Evolutionary conservation across 2,888 invertebrate genomes (phyloP), one percentile per base, ranked within the genome.

Genomic region (Cetonia aurata): DNA sequence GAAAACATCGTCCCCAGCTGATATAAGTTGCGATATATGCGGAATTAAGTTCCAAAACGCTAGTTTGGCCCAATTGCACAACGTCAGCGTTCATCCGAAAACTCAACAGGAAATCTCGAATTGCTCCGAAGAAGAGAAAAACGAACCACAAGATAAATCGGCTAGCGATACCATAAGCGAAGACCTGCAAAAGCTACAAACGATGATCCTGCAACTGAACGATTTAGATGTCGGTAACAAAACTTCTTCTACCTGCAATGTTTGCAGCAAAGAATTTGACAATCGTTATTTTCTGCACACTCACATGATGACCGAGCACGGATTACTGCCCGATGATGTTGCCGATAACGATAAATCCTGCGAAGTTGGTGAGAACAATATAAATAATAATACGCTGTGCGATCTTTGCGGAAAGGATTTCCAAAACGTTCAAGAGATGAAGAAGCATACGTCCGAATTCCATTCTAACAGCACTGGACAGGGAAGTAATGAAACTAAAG

Each of bases 151-250:
- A 6, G 71, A 70, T 25, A 50, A 71, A 6, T 73, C 60, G 25
- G 85, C 83, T 57, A 85, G 88, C 3, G 89, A 88, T 73, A 87
- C 91, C 1, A 92, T 95, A 65, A 94, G 93, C 76, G 94, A 95
- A 82, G 95, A 96, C 83, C 86, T 96, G 12, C 93, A 95, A 75
- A 95, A 96, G 82, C 84, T 96, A 69, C 96, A 96, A 84, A 94
- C 94, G 17, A 97, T 95, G 96, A 94, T 94, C 79, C 89, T 93
- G 78, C 96, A 94, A 84, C 86, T 95, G 79, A 97, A 94, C 84
- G 95, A 93, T 76, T 85, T 94, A 56, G 93, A 93, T 76, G 90
- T 88, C 0, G 86, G 88, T 73, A 86, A 88, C 73, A 84, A 85
- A 4, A 81, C 87, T 25, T 78, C 78, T 4, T 78, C 77, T n/a